Evolutionary conservation across 1,140 invertebrate genomes (phyloP).

Genomic region (Pogonomyrmex barbatus): DNA sequence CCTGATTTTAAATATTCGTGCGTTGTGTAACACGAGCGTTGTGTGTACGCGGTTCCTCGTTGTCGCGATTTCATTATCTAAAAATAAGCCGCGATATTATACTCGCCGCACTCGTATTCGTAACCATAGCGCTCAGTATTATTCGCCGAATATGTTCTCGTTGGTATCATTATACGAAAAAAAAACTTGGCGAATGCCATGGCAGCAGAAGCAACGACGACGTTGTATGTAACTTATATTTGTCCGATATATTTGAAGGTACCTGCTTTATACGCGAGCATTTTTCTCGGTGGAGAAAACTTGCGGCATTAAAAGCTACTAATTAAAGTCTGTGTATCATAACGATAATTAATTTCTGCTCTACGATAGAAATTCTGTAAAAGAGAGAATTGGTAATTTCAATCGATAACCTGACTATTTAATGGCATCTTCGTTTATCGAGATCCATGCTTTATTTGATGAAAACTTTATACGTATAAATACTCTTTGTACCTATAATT

Average conservation of each 20-base stretch:
- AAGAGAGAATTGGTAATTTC: slow-evolving; percentile 24
- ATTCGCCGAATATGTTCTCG: neutral
- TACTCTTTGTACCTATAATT: neutral
- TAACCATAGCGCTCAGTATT: neutral
- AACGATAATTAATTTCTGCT: slow-evolving; percentile 32
- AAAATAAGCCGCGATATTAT: slow-evolving; percentile 35
- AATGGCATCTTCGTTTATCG: neutral
- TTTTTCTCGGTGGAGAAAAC: neutral
- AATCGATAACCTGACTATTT: slow-evolving; percentile 5
- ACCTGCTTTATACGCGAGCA: neutral
- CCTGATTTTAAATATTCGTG: slow-evolving; percentile 59
- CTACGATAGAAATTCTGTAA: neutral
- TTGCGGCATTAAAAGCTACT: slow-evolving; percentile 23
- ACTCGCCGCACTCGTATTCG: neutral
- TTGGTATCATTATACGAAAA: neutral
- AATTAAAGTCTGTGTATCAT: slow-evolving; percentile 21
- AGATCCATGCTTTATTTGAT: neutral
- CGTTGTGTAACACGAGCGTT: slow-evolving; percentile 21
- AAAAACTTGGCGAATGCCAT: slow-evolving; percentile 5
- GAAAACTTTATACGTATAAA: neutral
- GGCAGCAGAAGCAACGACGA: neutral
- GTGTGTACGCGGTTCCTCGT: neutral
- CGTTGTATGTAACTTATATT: neutral
- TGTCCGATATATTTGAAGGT: neutral
- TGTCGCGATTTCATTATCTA: slow-evolving; percentile 28